Conservation (phyloP, 2,888 invertebrate species). For the Microctonus brassicae region DNA sequence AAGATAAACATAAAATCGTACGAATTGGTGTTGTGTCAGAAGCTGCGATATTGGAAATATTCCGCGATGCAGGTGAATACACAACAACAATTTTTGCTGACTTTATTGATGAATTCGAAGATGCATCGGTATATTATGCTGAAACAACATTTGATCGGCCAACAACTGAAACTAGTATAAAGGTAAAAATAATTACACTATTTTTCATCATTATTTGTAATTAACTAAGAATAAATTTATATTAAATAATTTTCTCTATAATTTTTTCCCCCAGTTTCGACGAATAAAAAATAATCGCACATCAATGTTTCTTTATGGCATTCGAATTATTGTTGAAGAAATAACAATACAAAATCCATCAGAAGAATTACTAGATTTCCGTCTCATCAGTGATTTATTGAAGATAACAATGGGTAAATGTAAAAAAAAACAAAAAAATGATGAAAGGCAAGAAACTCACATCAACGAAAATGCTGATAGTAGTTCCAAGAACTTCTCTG, state of each 20-base stretch:
- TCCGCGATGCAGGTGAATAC: slow-evolving; percentile 69
- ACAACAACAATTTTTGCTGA: slow-evolving; percentile 65
- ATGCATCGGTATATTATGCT: slow-evolving; percentile 63
- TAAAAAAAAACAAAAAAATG: neutral
- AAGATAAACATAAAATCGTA: slow-evolving; percentile 59
- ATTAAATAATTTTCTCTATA: slow-evolving; percentile 29
- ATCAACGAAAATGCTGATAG: neutral
- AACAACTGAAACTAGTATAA: slow-evolving; percentile 61
- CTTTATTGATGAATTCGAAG: slow-evolving; percentile 66
- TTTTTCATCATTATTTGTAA: too few species aligned
- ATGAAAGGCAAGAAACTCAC: neutral
- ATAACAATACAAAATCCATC: slow-evolving; percentile 38
- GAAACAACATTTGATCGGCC: slow-evolving; percentile 59
- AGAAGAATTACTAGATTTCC: slow-evolving; percentile 49
- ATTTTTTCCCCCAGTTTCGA: slow-evolving; percentile 60
- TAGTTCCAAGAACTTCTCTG: neutral
- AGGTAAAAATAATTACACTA: slow-evolving; percentile 54
- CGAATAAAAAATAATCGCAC: slow-evolving; percentile 58
- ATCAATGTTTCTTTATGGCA: slow-evolving; percentile 68
- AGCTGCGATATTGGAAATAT: slow-evolving; percentile 69
- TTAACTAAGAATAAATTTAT: neutral
- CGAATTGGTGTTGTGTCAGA: slow-evolving; percentile 67
- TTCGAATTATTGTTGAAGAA: slow-evolving; percentile 61
- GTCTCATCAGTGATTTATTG: slow-evolving; percentile 56
- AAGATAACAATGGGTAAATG: slow-evolving; percentile 41